phyloP scores from a whole-genome alignment of 2,113 vertebrate species.

The Butastur rufipennis region DNA sequence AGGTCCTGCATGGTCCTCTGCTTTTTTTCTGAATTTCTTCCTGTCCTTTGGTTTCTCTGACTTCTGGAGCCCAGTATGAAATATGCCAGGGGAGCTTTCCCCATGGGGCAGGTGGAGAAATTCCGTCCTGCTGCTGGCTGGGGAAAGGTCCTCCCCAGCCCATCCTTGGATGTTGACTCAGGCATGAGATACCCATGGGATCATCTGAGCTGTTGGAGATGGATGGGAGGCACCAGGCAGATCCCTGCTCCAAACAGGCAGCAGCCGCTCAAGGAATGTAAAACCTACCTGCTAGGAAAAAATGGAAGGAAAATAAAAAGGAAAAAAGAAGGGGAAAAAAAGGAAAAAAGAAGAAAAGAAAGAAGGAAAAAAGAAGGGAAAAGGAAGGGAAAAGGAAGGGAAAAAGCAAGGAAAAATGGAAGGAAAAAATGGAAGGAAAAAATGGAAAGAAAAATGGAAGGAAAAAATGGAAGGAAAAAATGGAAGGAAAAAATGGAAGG shows the following conservation, averaged over 20 bases:
- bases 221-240: neutral
- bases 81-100: neutral
- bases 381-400: too few relatives aligned
- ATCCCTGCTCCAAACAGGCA: neutral
- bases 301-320: too few relatives aligned
- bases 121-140: neutral
- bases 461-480: too few relatives aligned
- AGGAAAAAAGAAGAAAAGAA: too few relatives aligned
- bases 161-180: neutral
- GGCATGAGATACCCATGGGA: neutral
- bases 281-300: neutral
- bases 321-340: too few relatives aligned
- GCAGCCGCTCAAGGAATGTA: accelerated
- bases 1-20: accelerated
- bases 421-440: accelerated
- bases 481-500: too few relatives aligned
- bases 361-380: accelerated
- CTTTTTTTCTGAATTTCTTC: neutral
- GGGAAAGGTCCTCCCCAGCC: neutral
- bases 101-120: neutral
- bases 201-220: neutral
- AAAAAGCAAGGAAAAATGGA: too few relatives aligned
- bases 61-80: neutral
- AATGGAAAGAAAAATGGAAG: too few relatives aligned
- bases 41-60: neutral